Conservation (phyloP, 2,113 vertebrate genomes). For the Saccopteryx bilineata region DNA sequence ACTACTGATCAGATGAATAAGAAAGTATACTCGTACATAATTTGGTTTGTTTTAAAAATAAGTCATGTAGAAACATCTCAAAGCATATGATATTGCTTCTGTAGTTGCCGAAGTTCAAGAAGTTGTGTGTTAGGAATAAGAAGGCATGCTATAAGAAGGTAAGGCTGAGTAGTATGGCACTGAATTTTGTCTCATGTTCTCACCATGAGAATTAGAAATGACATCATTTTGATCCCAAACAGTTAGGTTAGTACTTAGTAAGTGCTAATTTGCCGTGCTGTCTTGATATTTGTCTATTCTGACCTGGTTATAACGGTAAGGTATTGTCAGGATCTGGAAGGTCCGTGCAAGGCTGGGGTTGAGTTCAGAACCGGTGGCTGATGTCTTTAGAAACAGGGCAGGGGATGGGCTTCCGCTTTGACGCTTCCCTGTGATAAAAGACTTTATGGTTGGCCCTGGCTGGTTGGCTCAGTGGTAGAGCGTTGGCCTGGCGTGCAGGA, state of each 20-base stretch:
- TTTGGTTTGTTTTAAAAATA: constrained; percentile 12
- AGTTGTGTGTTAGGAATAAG: neutral
- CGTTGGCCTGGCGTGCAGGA: no score
- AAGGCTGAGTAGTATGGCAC: neutral
- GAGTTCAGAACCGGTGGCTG: neutral
- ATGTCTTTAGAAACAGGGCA: neutral
- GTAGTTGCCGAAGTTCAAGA: neutral
- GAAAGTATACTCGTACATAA: neutral
- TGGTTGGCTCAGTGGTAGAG: no score
- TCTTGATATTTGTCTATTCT: neutral
- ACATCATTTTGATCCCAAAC: neutral
- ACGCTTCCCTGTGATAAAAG: neutral
- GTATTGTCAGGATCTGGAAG: neutral
- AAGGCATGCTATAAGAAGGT: neutral
- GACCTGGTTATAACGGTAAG: neutral
- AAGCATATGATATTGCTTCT: neutral
- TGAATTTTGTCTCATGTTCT: neutral
- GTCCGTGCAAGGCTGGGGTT: neutral
- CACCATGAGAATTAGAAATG: neutral
- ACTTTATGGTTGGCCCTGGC: neutral
- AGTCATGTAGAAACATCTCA: neutral
- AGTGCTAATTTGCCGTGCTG: neutral
- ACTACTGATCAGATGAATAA: neutral
- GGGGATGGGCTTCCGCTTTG: neutral
- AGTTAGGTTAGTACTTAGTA: neutral